Percentiles rank a stretch among this genome's conserved stretches.
phyloP scores from a whole-genome alignment of 2,888 invertebrate genomes.

The Plagodis pulveraria region DNA sequence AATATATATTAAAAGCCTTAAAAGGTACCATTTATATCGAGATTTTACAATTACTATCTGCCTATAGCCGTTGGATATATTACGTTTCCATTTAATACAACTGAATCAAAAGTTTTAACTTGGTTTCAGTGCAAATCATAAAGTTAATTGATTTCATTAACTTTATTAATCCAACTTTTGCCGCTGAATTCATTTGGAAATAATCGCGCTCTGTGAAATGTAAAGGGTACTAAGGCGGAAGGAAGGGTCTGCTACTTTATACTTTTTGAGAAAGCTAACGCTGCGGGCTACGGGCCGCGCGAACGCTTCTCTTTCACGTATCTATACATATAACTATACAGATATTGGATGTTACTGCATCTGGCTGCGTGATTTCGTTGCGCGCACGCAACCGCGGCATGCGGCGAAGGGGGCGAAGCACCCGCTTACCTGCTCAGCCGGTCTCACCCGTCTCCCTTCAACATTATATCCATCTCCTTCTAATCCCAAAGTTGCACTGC shows the following conservation, averaged over 20 bases:
- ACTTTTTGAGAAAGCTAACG: constrained; percentile 11
- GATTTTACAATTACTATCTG: no score
- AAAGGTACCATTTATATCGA: no score
- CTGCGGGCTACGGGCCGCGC: constrained; percentile 8
- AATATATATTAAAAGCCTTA: no score
- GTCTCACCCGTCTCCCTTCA: constrained; percentile 50
- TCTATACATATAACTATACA: constrained; percentile 7
- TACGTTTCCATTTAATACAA: constrained; percentile 16
- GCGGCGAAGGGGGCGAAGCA: constrained; percentile 40
- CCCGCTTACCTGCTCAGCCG: constrained; percentile 64
- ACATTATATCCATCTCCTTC: constrained; percentile 44
- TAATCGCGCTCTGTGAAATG: constrained; percentile 19
- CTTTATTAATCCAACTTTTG: constrained; percentile 29
- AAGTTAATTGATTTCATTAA: constrained; percentile 27
- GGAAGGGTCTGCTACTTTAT: constrained; percentile 25
- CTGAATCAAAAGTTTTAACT: constrained; percentile 17
- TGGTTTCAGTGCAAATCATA: constrained; percentile 22
- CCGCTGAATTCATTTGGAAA: constrained; percentile 28
- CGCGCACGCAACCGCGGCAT: constrained; percentile 39
- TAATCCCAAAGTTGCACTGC: constrained; percentile 48
- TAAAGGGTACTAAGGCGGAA: constrained; percentile 21
- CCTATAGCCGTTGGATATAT: not conserved
- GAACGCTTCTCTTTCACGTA: not conserved
- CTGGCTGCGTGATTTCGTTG: constrained; percentile 64
- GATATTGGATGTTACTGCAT: constrained; percentile 41